phyloP scores from a whole-genome alignment of 2,888 invertebrate species.

The Zonitis immaculata region DNA sequence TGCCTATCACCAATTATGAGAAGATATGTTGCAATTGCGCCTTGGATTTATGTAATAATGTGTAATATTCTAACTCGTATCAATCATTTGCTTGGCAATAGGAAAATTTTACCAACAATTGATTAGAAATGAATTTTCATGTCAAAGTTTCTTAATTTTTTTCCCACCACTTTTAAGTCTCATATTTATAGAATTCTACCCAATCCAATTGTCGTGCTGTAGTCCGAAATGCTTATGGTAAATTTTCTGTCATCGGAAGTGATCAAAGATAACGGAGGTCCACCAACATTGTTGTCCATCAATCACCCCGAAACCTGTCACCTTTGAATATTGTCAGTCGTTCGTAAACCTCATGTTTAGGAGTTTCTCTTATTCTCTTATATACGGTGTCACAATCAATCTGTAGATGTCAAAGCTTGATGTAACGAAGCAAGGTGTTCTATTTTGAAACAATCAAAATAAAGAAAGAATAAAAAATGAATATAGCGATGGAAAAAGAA shows the following conservation, averaged over 20 bases:
- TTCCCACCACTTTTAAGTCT: too few species aligned
- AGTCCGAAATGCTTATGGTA: neutral
- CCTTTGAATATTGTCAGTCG: neutral
- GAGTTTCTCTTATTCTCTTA: neutral
- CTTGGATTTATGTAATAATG: too few species aligned
- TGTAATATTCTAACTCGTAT: too few species aligned
- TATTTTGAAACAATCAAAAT: neutral
- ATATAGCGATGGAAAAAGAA: too few species aligned
- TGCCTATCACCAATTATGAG: too few species aligned
- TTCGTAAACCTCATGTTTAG: neutral
- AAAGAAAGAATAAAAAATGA: neutral
- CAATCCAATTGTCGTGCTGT: neutral
- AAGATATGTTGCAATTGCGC: too few species aligned
- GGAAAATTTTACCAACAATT: too few species aligned
- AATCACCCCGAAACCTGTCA: neutral
- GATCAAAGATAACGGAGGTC: neutral
- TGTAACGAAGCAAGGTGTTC: neutral
- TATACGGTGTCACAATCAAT: conserved; percentile 1
- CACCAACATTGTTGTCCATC: neutral
- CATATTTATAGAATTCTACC: too few species aligned
- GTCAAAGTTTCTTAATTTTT: too few species aligned
- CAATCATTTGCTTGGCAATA: too few species aligned
- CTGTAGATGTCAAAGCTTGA: conserved; percentile 1
- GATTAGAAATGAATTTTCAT: too few species aligned
- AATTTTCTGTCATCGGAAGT: neutral